Conservation (phyloP, 2,888 invertebrate genomes). For the Polydrusus tereticollis region DNA sequence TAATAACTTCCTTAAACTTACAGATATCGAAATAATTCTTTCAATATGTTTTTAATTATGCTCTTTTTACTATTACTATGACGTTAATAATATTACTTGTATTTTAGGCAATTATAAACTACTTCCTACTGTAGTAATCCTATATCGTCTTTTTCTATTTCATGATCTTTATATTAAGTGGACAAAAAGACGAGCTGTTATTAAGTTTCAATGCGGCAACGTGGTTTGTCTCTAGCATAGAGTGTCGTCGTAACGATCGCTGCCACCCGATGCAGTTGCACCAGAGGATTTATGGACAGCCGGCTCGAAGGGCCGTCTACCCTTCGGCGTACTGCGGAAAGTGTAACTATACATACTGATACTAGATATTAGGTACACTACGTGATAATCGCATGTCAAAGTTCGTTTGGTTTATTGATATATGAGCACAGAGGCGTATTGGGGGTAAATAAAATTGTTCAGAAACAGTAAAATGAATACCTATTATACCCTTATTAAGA, state of each 20-base stretch:
- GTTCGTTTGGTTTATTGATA: not conserved
- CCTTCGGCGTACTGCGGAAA: conserved; percentile 13
- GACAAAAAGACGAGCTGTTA: not conserved
- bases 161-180: not conserved
- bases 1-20: no score
- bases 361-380: not conserved
- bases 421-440: no score
- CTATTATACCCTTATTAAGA: no score
- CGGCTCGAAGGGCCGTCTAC: conserved; percentile 16
- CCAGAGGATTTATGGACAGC: conserved; percentile 35
- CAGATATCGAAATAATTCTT: no score
- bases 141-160: no score
- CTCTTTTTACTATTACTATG: no score
- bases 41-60: no score
- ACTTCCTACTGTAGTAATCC: no score
- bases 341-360: conserved; percentile 9
- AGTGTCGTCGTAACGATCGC: conserved; percentile 58
- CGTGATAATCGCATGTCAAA: not conserved
- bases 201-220: conserved; percentile 51
- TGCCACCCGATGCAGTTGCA: conserved; percentile 52
- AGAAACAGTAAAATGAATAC: no score
- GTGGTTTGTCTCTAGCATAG: conserved; percentile 30
- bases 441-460: no score
- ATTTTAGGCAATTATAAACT: no score
- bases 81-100: no score